These are phyloP conservation scores for Macrosoma leucophasiata DNA, from an alignment of 2,888 invertebrate species.

Conservation along the genomic window DNA sequence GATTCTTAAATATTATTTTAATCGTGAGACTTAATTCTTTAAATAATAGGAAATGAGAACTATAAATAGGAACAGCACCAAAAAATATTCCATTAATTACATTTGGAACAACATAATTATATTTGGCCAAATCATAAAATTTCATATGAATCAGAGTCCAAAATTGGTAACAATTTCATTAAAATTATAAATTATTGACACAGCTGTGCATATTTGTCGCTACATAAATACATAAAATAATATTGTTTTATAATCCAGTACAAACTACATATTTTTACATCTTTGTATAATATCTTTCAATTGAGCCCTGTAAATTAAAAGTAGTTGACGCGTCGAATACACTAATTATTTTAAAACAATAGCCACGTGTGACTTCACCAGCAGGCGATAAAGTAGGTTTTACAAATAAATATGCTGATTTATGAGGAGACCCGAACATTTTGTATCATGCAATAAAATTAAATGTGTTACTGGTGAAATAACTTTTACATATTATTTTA, in stretches of 20 bases:
- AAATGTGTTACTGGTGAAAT: neutral
- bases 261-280: slow-evolving; percentile 1
- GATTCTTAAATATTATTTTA: neutral
- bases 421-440: neutral
- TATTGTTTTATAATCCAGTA: slow-evolving; percentile 1
- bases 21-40: slow-evolving; percentile 4
- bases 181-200: slow-evolving; percentile 6
- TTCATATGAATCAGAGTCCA: neutral
- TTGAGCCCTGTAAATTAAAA: neutral
- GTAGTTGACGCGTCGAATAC: neutral
- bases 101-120: neutral
- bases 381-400: neutral
- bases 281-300: neutral
- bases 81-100: slow-evolving; percentile 14
- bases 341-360: neutral
- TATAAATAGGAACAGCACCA: slow-evolving; percentile 28
- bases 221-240: neutral
- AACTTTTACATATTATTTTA: neutral
- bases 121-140: neutral
- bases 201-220: neutral
- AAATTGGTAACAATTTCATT: slow-evolving; percentile 12
- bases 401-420: neutral
- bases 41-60: slow-evolving; percentile 5
- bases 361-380: neutral
- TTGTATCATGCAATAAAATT: neutral